These are phyloP conservation scores for Falcaria lacertinaria DNA, from an alignment of 2,888 invertebrate genomes.

Conservation along the genomic window DNA sequence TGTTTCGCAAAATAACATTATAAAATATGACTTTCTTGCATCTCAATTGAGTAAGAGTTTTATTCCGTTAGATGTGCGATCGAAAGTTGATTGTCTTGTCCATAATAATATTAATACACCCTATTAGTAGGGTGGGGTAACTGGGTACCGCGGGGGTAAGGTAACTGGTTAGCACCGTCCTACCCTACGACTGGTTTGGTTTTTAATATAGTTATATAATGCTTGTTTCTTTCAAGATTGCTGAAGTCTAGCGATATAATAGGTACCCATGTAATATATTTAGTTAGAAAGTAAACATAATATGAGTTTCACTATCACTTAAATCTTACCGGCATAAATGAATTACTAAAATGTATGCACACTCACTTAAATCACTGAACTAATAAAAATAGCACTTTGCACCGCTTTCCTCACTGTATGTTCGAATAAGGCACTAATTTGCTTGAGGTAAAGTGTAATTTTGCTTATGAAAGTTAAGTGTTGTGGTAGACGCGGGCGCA, in stretches of 20 bases:
- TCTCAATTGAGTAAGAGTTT: no score
- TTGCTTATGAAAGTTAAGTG: constrained; percentile 6
- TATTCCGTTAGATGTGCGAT: no score
- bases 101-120: no score
- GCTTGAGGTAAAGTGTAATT: constrained; percentile 11
- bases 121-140: no score
- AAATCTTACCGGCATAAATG: background rate
- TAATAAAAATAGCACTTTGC: background rate
- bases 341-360: background rate
- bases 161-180: no score
- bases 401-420: constrained; percentile 16
- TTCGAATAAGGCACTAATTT: constrained; percentile 12
- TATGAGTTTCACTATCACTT: background rate
- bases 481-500: constrained; percentile 51
- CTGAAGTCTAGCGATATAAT: no score
- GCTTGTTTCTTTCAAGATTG: no score
- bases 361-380: background rate
- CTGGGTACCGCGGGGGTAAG: no score
- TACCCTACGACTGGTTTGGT: no score
- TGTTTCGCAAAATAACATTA: background rate
- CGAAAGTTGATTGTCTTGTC: no score
- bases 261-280: background rate
- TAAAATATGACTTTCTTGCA: no score
- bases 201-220: no score
- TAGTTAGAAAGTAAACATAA: background rate